Percentiles rank a stretch among this genome's conserved stretches.
These are phyloP conservation scores for Pao palembangensis DNA, from an alignment of 2,113 vertebrate genomes.

Conservation along the genomic window DNA sequence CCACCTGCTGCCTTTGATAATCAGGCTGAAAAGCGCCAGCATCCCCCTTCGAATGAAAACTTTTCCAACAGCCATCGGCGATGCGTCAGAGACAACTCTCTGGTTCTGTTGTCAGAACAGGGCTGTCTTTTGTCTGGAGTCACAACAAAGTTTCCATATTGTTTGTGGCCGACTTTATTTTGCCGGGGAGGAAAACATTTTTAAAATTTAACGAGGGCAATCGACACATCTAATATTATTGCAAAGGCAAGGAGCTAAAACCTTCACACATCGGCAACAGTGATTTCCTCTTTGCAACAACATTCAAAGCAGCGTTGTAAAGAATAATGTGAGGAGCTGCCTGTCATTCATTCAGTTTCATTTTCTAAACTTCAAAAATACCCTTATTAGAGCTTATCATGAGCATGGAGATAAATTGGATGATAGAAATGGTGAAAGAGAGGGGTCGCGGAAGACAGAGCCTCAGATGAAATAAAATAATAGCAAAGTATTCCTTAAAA, in stretches of 20 bases:
- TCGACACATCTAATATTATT: constrained; percentile 45
- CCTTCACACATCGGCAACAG: constrained; percentile 51
- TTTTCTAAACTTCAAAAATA: constrained; percentile 38
- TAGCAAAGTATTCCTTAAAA: constrained; percentile 64
- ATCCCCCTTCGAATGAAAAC: constrained; percentile 15
- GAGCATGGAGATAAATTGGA: constrained; percentile 28
- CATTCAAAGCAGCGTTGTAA: constrained; percentile 39
- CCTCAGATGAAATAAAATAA: constrained; percentile 33
- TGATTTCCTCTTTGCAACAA: constrained; percentile 19
- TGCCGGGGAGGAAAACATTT: constrained; percentile 35
- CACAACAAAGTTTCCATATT: constrained; percentile 37
- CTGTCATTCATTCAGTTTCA: constrained; percentile 49
- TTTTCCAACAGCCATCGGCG: constrained; percentile 14
- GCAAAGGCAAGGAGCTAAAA: constrained; percentile 42
- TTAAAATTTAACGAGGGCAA: constrained; percentile 56
- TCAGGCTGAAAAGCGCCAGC: constrained; percentile 46
- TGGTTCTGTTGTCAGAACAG: background rate
- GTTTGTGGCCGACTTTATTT: constrained; percentile 25
- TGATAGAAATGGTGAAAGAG: constrained; percentile 19
- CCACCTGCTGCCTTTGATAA: constrained; percentile 76
- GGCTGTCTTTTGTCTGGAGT: constrained; percentile 1
- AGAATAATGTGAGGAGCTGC: constrained; percentile 58
- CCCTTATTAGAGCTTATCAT: constrained; percentile 40
- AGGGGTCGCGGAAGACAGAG: constrained; percentile 31
- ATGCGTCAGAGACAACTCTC: background rate